These are phyloP conservation scores for Harmothoe impar DNA, from an alignment of 2,888 invertebrate genomes.

Conservation along the genomic window DNA sequence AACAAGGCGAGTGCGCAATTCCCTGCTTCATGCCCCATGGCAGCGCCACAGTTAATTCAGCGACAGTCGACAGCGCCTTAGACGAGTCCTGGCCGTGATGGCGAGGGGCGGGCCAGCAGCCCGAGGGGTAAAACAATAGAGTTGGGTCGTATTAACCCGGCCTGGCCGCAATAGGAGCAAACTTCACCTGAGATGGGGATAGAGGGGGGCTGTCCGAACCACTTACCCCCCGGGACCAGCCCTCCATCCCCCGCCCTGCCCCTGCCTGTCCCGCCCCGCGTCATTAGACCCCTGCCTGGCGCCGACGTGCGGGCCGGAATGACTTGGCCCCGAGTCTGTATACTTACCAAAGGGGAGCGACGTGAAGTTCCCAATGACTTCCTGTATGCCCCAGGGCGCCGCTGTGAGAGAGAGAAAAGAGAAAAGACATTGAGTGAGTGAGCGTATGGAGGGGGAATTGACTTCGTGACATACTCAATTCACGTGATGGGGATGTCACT, in stretches of 20 bases:
- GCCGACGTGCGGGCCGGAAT: background rate
- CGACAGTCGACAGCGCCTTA: background rate
- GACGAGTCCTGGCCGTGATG: too few relatives aligned
- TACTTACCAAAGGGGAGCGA: conserved; percentile 62
- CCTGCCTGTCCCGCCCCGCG: background rate
- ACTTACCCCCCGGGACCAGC: background rate
- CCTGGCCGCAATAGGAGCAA: conserved; percentile 10
- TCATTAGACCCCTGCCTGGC: too few relatives aligned
- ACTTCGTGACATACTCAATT: conserved; percentile 8
- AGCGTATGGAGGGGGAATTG: conserved; percentile 33
- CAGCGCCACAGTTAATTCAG: conserved; percentile 20
- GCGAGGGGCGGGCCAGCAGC: conserved; percentile 1
- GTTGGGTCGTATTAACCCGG: conserved; percentile 50
- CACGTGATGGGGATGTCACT: background rate
- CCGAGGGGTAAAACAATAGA: conserved; percentile 54
- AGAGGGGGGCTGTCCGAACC: background rate
- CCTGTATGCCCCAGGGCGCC: conserved; percentile 56
- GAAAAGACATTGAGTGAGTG: background rate
- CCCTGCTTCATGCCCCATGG: background rate
- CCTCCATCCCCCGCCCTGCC: background rate
- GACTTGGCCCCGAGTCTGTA: conserved; percentile 42
- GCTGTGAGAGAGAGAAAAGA: conserved; percentile 40
- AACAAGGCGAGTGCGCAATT: conserved; percentile 37
- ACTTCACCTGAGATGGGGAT: conserved; percentile 28
- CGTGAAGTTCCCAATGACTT: conserved; percentile 62